Base-by-base conservation (phyloP, 2,888 invertebrate species). In the Cosmopolites sordidus region DNA sequence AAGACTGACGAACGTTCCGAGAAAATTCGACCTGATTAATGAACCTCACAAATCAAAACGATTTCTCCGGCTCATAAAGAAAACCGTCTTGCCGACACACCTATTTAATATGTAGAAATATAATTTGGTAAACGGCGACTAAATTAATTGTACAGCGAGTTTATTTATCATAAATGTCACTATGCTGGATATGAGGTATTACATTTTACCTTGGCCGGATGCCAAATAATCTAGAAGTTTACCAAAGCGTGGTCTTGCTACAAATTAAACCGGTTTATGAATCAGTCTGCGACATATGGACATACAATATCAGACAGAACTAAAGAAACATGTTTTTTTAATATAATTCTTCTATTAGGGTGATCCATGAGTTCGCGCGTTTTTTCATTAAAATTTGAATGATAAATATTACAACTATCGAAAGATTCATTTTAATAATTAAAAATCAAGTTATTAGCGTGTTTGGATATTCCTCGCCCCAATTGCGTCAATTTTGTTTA, bases 161-260 rank as follows among this genome's bases (percentile, higher is more conserved):
- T 39, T 38, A 53, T 53, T 53, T 48, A 53, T 53, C 48, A 53
- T 48, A 53, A 53, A 48, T 48, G 48, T 48, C 48, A 48, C 41
- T n/a, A 42, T 17, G 17, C 30, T 41, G 42, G 43, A 42, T 48
- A 48, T 48, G 42, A 37, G 33, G 43, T 42, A 48, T 43, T 42
- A 43, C 42, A 48, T 42, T 48, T 29, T 33, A 33, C 17, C 33
- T 48, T 53, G 53, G 53, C 48, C 18, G 5, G 12, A 39, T 29
- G 33, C 53, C 53, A 53, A 53, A 43, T 47, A 48, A 37, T 47
- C 33, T 46, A 15, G 37, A 42, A 48, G 48, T 48, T 41, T 48
- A 33, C 37, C 17, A 14, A 22, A 18, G 48, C 16, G 27, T 42
- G 17, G 4, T 15, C 38, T 30, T 30, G 17, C 18, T 51, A 51